A percentile compares a stretch with the other conserved stretches of the same genome.
Evolutionary conservation across 1,140 invertebrate species (phyloP).

Genomic region (Chlorops oryzae): DNA sequence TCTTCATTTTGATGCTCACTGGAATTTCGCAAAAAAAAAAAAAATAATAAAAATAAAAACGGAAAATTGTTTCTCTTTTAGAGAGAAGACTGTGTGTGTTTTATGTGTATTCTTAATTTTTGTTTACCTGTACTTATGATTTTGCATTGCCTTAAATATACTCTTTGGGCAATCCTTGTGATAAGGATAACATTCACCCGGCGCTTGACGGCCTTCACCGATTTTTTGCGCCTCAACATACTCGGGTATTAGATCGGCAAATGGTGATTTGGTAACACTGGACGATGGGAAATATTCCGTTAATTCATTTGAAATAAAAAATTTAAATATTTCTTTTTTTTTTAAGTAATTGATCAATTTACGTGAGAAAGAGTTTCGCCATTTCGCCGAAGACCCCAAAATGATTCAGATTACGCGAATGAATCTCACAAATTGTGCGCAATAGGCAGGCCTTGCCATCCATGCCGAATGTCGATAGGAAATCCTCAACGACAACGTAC

Average conservation of each 20-base stretch:
- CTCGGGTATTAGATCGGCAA: constrained; percentile 61
- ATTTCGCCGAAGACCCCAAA: constrained; percentile 74
- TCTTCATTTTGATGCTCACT: constrained; percentile 20
- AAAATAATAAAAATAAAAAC: neutral
- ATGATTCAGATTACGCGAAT: constrained; percentile 67
- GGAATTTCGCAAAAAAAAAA: constrained; percentile 4
- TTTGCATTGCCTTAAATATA: constrained; percentile 58
- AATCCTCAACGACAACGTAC: constrained; percentile 68
- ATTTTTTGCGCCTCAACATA: constrained; percentile 72
- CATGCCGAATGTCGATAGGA: constrained; percentile 68
- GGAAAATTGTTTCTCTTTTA: neutral
- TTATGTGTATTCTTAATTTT: neutral
- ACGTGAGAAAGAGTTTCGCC: constrained; percentile 75
- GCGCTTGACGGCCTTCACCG: constrained; percentile 53
- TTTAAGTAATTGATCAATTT: constrained; percentile 50
- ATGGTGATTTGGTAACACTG: constrained; percentile 75
- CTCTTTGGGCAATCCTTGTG: constrained; percentile 77
- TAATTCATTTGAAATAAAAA: neutral
- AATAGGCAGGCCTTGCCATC: constrained; percentile 75
- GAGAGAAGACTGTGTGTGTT: neutral
- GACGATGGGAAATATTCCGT: constrained; percentile 19
- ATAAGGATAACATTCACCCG: constrained; percentile 78
- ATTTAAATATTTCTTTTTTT: too few relatives aligned
- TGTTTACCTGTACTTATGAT: constrained; percentile 60
- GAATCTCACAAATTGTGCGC: constrained; percentile 77